Conservation (phyloP, 2,113 vertebrate genomes). For the Oryzias woworae region DNA sequence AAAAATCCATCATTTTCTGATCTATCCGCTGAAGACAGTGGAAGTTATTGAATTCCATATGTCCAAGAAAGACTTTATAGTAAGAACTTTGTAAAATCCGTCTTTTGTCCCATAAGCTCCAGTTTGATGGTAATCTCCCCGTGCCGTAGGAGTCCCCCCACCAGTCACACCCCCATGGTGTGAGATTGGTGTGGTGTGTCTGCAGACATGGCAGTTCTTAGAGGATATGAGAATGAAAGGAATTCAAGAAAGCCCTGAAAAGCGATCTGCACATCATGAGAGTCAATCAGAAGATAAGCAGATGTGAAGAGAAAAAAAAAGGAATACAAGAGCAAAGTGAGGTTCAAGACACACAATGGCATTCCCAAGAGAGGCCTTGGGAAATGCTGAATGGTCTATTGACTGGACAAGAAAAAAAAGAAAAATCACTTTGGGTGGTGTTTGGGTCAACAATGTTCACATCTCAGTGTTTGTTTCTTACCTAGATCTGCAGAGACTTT, state of each 20-base stretch:
- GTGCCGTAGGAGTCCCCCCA: constrained; percentile 65
- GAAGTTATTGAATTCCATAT: constrained; percentile 13
- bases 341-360: constrained; percentile 62
- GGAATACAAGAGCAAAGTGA: constrained; percentile 60
- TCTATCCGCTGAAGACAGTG: constrained; percentile 15
- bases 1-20: constrained; percentile 18
- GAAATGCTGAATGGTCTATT: constrained; percentile 66
- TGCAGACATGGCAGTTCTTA: constrained; percentile 61
- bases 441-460: constrained; percentile 33
- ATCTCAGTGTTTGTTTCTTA: constrained; percentile 37
- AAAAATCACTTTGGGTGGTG: constrained; percentile 40
- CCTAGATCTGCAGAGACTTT: constrained; percentile 13
- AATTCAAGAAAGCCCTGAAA: constrained; percentile 70
- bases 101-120: constrained; percentile 67
- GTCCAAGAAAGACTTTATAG: constrained; percentile 32
- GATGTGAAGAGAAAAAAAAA: constrained; percentile 45
- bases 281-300: constrained; percentile 70
- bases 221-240: constrained; percentile 68
- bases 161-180: constrained; percentile 68
- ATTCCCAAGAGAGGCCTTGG: constrained; percentile 66
- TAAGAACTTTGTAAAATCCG: constrained; percentile 67
- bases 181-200: constrained; percentile 69
- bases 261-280: constrained; percentile 58
- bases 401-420: constrained; percentile 56
- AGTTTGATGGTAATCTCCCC: constrained; percentile 71